phyloP scores from a whole-genome alignment of 1,140 invertebrate genomes.

The Camponotus pennsylvanicus region DNA sequence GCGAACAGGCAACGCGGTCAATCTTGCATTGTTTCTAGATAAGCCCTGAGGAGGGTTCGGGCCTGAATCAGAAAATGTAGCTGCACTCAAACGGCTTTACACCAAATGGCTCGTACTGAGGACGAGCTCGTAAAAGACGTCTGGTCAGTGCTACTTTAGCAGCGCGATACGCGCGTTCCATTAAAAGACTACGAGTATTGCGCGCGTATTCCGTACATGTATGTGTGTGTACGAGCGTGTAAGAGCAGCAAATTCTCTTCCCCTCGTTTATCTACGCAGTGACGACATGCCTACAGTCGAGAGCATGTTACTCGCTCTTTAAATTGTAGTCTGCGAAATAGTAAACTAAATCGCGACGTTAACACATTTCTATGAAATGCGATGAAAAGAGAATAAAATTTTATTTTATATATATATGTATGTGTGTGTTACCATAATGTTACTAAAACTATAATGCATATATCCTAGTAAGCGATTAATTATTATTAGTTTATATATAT shows the following conservation, averaged over 20 bases:
- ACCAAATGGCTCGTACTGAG: conserved; percentile 63
- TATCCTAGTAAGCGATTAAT: too few relatives aligned
- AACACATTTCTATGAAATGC: conserved; percentile 4
- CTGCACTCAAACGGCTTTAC: conserved; percentile 50
- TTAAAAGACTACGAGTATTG: conserved; percentile 59
- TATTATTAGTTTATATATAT: too few relatives aligned
- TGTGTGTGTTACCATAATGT: background rate
- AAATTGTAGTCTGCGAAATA: conserved; percentile 56
- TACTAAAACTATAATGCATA: background rate
- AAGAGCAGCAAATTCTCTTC: conserved; percentile 41
- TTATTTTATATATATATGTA: background rate
- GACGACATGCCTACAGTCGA: conserved; percentile 17
- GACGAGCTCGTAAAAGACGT: conserved; percentile 72
- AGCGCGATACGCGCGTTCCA: conserved; percentile 64
- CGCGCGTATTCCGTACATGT: background rate
- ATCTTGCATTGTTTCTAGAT: background rate
- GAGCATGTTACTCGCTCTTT: conserved; percentile 43
- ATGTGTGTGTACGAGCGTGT: background rate
- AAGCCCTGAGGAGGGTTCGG: background rate
- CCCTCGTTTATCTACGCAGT: background rate
- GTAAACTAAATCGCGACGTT: conserved; percentile 8
- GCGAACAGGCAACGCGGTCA: background rate
- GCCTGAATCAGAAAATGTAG: conserved; percentile 60
- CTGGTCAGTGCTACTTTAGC: conserved; percentile 57
- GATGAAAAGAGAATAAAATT: background rate